These are phyloP conservation scores for Encarsia formosa DNA, from an alignment of 2,888 invertebrate genomes.

Conservation along the genomic window DNA sequence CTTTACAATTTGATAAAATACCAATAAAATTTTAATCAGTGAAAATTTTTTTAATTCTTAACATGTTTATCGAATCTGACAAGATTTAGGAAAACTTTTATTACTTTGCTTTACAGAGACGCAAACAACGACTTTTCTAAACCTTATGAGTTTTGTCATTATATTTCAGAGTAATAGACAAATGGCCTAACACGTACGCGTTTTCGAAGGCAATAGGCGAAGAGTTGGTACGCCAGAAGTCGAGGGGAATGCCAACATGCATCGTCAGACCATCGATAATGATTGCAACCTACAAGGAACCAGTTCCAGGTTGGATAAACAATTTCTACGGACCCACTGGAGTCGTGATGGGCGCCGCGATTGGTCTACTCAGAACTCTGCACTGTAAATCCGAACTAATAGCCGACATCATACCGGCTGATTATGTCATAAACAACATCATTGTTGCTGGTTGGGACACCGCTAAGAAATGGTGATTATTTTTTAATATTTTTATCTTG, in stretches of 20 bases:
- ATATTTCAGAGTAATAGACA: slow-evolving; percentile 52
- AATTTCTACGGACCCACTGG: slow-evolving; percentile 67
- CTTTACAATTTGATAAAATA: no score
- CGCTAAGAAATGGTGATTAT: slow-evolving; percentile 35
- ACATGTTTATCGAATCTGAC: no score
- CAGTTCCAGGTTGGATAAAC: slow-evolving; percentile 63
- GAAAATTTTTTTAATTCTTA: no score
- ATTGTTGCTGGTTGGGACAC: slow-evolving; percentile 59
- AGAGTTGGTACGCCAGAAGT: slow-evolving; percentile 56
- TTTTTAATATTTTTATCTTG: background rate
- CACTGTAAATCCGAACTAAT: slow-evolving; percentile 53
- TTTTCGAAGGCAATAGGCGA: slow-evolving; percentile 72
- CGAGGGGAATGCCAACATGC: slow-evolving; percentile 59
- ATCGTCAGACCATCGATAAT: slow-evolving; percentile 68
- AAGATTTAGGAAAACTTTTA: no score
- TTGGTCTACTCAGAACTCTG: slow-evolving; percentile 62
- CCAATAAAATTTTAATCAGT: no score
- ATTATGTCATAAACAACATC: slow-evolving; percentile 61
- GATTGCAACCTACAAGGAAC: slow-evolving; percentile 49
- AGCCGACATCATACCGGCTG: slow-evolving; percentile 68
- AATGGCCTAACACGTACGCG: slow-evolving; percentile 70
- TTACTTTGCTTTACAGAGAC: no score
- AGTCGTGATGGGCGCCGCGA: slow-evolving; percentile 53
- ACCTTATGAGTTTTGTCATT: no score
- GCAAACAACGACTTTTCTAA: no score